Evolutionary conservation across 2,888 invertebrate species (phyloP), one percentile per base, ranked within the genome.

Genomic region (Epinotia ramella): DNA sequence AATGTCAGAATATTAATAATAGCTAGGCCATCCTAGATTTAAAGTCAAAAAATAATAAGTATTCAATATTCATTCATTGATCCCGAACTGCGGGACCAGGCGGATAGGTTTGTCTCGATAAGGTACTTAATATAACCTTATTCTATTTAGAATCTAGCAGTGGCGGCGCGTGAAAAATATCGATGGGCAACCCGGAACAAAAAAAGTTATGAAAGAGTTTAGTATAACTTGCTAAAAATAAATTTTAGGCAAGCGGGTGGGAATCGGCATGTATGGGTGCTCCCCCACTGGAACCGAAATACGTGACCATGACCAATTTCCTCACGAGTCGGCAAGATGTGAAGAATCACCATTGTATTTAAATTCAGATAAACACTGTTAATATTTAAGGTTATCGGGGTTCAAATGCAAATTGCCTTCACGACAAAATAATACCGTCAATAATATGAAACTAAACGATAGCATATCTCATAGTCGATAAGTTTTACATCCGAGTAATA

Each of bases 341-440:
- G n/a, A 53, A 53, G 53, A 53, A 53, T 53, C n/a, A 46, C 46
- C 46, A 53, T 53, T 53, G 53, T n/a, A 53, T n/a, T 20, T 6
- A 18, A 63, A 63, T 44, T 44, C 63, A 11, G 44, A 44, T 44
- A 28, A 18, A 18, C 2, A 18, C 11, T 6, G 7, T 40, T 2
- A 33, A 40, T 60, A 46, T 57, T 65, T 57, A 18, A 49, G 65
- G 73, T 59, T 33, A 65, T 65, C 57, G 3, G 62, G 20, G 71
- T 63, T 53, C 71, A 63, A n/a, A 71, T 71, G 71, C 16, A 53
- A 71, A 71, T 64, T 71, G 16, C 11, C 13, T 57, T 59, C 59
- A 46, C 46, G 57, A 59, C 24, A 60, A 73, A 49, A 9, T 66
- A 66, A 60, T 28, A 24, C 16, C 60, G n/a, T 60, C 46, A 73